These are phyloP conservation scores for Oligia latruncula DNA, from an alignment of 2,888 invertebrate genomes.

Conservation along the genomic window DNA sequence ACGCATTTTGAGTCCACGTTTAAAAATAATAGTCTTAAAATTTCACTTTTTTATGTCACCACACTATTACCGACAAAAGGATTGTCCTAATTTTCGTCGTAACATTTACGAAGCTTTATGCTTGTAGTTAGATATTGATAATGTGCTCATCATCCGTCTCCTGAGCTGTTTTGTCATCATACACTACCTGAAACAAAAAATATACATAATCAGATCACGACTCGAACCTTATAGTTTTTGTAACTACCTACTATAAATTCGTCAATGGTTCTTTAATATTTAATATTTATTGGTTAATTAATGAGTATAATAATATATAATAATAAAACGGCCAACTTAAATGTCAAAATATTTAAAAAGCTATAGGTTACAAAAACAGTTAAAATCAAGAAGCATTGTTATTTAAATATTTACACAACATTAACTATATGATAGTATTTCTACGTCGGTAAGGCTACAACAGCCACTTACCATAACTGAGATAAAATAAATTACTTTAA, in stretches of 20 bases:
- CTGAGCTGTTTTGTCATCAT: slow-evolving; percentile 84
- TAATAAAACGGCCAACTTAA: slow-evolving; percentile 12
- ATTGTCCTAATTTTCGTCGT: slow-evolving; percentile 56
- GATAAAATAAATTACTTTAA: neutral
- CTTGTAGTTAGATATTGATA: slow-evolving; percentile 86
- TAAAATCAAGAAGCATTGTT: slow-evolving; percentile 4
- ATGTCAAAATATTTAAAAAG: slow-evolving; percentile 37
- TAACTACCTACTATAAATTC: slow-evolving; percentile 25
- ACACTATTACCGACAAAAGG: slow-evolving; percentile 66
- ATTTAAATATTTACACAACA: slow-evolving; percentile 30
- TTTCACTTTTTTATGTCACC: slow-evolving; percentile 60
- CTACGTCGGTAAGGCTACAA: neutral
- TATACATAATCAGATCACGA: slow-evolving; percentile 56
- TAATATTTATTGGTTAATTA: slow-evolving; percentile 23
- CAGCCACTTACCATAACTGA: slow-evolving; percentile 48
- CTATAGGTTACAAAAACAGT: slow-evolving; percentile 7
- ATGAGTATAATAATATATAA: slow-evolving; percentile 31
- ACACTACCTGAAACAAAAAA: slow-evolving; percentile 84
- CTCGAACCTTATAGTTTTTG: slow-evolving; percentile 18
- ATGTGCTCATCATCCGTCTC: slow-evolving; percentile 78
- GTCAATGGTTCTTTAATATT: slow-evolving; percentile 29
- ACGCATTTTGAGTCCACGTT: slow-evolving; percentile 78
- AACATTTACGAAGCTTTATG: slow-evolving; percentile 80
- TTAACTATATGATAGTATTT: neutral
- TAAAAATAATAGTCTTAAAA: slow-evolving; percentile 61